Evolutionary conservation across 2,888 invertebrate species (phyloP).

Genomic region (Hoplodrina ambigua): DNA sequence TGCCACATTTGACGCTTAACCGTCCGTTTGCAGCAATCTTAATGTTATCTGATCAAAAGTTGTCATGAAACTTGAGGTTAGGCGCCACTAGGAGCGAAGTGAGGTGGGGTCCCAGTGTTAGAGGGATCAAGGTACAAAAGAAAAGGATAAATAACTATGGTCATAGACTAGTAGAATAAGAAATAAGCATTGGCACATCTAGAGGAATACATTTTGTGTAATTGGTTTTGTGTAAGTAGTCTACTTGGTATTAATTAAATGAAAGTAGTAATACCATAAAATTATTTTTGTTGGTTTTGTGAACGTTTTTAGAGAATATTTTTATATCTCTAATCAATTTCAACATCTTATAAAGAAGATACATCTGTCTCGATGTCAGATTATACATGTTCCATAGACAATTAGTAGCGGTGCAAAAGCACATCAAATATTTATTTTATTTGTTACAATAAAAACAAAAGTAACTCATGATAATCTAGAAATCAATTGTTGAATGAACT

Average conservation of each 20-base stretch:
- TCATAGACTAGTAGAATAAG: not conserved
- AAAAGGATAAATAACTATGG: conserved; percentile 5
- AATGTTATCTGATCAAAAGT: conserved; percentile 84
- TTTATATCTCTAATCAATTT: too few relatives aligned
- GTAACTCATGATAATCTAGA: conserved; percentile 3
- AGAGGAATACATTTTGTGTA: too few relatives aligned
- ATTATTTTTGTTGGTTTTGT: too few relatives aligned
- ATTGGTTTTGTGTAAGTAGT: not conserved
- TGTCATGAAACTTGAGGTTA: conserved; percentile 77
- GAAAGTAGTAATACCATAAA: not conserved
- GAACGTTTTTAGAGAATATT: too few relatives aligned
- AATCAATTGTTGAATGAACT: conserved; percentile 13
- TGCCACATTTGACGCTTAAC: conserved; percentile 76
- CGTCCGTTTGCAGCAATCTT: conserved; percentile 74
- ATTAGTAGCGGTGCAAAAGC: not conserved
- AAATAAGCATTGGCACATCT: too few relatives aligned
- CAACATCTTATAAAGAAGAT: too few relatives aligned
- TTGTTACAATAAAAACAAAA: not conserved
- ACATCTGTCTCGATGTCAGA: not conserved
- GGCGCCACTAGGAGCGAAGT: conserved; percentile 55
- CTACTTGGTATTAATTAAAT: not conserved
- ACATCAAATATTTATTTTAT: not conserved
- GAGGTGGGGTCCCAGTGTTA: conserved; percentile 36
- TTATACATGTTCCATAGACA: not conserved
- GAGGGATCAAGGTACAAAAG: conserved; percentile 12